Conservation (phyloP, 2,797 vertebrate species). For the Eremophila alpestris region DNA sequence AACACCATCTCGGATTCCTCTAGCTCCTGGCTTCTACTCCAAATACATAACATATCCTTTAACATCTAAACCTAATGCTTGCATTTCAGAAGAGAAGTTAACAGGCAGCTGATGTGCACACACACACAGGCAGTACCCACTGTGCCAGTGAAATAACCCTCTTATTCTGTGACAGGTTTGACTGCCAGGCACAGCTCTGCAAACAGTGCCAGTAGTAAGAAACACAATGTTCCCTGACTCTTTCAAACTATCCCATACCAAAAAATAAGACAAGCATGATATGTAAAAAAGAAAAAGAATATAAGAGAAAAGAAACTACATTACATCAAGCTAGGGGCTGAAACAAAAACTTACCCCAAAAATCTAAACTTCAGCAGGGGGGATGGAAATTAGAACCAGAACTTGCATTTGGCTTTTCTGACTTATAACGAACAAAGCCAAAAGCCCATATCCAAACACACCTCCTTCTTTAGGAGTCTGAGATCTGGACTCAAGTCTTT, state of each 20-base stretch:
- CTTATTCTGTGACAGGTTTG: neutral
- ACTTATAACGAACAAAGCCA: neutral
- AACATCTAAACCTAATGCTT: neutral
- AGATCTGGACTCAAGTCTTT: neutral
- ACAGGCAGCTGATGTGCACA: neutral
- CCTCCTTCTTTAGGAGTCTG: neutral
- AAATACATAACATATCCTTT: neutral
- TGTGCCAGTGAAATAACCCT: neutral
- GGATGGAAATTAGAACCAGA: slow-evolving; percentile 40
- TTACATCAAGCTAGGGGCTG: neutral
- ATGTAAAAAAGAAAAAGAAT: neutral
- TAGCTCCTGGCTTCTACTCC: neutral
- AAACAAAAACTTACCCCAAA: neutral
- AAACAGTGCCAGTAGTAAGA: neutral
- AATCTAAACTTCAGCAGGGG: neutral
- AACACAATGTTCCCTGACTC: neutral
- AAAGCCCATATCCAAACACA: slow-evolving; percentile 17
- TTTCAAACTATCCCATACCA: neutral
- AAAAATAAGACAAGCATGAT: neutral
- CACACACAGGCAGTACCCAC: neutral
- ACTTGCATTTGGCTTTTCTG: slow-evolving; percentile 10
- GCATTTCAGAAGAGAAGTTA: neutral
- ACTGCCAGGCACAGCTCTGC: neutral
- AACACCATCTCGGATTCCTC: neutral
- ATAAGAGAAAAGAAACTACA: neutral